phyloP scores from a whole-genome alignment of 2,888 invertebrate species.

The Lochmaea capreae region DNA sequence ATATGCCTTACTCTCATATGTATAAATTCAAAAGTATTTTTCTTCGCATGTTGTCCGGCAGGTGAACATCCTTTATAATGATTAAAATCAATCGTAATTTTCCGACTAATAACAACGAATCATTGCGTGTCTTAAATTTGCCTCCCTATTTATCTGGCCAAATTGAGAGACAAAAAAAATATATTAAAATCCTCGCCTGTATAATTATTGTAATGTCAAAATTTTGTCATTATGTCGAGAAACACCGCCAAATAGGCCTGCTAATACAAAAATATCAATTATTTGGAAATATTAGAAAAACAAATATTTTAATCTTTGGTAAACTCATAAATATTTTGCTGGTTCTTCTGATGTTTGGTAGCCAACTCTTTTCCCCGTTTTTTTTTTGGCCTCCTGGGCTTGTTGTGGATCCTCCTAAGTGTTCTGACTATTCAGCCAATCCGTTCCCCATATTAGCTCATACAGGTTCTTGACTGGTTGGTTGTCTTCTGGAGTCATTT shows the following conservation, averaged over 20 bases:
- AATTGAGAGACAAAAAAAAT: conserved; percentile 35
- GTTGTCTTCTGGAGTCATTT: too few relatives aligned
- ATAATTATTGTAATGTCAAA: conserved; percentile 10
- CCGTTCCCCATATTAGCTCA: too few relatives aligned
- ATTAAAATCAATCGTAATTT: conserved; percentile 35
- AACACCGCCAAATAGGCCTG: conserved; percentile 4
- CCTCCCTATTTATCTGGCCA: conserved; percentile 36
- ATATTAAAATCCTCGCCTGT: conserved; percentile 31
- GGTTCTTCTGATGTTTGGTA: too few relatives aligned
- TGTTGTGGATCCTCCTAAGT: too few relatives aligned
- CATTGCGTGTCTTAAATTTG: conserved; percentile 43
- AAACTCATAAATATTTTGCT: too few relatives aligned
- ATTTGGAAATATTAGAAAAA: not conserved
- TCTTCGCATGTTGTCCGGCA: conserved; percentile 21
- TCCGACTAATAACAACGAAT: conserved; percentile 30
- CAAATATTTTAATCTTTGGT: not conserved
- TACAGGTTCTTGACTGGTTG: too few relatives aligned
- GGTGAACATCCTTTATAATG: conserved; percentile 36
- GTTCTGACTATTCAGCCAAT: too few relatives aligned
- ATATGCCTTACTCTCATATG: not conserved
- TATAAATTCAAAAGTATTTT: not conserved
- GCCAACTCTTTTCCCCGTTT: too few relatives aligned
- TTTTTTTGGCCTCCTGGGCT: too few relatives aligned
- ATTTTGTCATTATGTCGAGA: conserved; percentile 1
- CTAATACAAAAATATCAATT: not conserved